phyloP scores from a whole-genome alignment of 2,113 vertebrate genomes.

The Elanoides forficatus region DNA sequence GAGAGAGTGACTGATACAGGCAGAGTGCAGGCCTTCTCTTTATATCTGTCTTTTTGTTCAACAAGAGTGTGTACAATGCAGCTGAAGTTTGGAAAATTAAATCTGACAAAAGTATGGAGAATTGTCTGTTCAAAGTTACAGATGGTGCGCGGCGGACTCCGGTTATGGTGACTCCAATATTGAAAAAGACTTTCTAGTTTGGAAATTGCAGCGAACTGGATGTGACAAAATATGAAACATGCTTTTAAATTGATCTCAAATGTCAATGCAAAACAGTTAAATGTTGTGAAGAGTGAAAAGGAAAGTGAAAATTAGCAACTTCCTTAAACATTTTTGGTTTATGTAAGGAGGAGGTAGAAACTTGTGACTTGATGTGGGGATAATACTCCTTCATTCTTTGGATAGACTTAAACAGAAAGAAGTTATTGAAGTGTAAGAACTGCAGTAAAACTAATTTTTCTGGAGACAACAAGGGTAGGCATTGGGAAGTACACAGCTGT shows the following conservation, averaged over 20 bases:
- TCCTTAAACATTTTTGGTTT: neutral
- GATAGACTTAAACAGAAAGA: neutral
- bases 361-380: neutral
- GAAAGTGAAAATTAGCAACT: neutral
- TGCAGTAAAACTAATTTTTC: neutral
- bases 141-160: neutral
- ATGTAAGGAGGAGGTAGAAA: neutral
- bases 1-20: neutral
- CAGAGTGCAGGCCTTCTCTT: neutral
- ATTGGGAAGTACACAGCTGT: neutral
- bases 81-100: neutral
- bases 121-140: neutral
- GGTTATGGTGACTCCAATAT: neutral
- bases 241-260: neutral
- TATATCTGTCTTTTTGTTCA: neutral
- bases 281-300: neutral
- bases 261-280: neutral
- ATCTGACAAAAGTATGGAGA: neutral
- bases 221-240: neutral
- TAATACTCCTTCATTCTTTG: neutral
- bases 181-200: neutral
- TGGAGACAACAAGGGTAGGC: accelerated
- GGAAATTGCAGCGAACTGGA: neutral
- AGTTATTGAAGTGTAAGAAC: neutral
- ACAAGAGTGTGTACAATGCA: neutral